Evolutionary conservation across 2,113 vertebrate genomes (phyloP).

Genomic region (Dromaius novaehollandiae): DNA sequence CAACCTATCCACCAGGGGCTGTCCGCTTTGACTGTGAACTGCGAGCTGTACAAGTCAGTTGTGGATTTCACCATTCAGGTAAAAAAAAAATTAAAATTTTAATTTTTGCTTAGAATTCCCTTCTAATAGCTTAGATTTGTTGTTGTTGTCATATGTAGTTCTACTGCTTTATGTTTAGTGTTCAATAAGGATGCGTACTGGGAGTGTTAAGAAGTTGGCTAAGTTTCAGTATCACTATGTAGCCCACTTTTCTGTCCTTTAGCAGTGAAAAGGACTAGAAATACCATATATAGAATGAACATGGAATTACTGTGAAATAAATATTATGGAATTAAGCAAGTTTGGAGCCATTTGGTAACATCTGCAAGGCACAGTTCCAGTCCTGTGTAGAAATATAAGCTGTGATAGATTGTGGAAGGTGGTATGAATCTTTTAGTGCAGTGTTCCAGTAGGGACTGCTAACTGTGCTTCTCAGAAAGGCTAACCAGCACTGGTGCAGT

Average conservation of each 20-base stretch:
- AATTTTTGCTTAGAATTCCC: background rate
- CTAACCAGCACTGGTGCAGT: background rate
- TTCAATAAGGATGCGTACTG: background rate
- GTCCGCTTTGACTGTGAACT: constrained; percentile 95
- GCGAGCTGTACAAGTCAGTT: constrained; percentile 95
- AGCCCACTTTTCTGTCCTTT: background rate
- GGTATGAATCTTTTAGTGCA: background rate
- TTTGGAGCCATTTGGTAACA: background rate
- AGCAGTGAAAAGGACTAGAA: background rate
- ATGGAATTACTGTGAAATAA: too few species aligned
- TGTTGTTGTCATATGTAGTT: background rate
- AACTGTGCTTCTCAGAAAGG: background rate
- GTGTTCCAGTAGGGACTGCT: background rate
- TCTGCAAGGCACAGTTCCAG: background rate
- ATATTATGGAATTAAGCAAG: background rate
- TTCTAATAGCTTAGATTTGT: too few species aligned
- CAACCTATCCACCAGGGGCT: constrained; percentile 94
- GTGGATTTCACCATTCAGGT: constrained; percentile 99
- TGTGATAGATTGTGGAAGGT: background rate
- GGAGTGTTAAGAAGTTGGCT: background rate
- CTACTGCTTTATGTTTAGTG: background rate
- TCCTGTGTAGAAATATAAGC: background rate
- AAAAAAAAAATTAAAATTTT: background rate
- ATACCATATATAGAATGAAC: background rate
- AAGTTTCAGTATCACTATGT: background rate